Base-by-base conservation (phyloP, 2,888 invertebrate genomes). In the Morpho achilles region DNA sequence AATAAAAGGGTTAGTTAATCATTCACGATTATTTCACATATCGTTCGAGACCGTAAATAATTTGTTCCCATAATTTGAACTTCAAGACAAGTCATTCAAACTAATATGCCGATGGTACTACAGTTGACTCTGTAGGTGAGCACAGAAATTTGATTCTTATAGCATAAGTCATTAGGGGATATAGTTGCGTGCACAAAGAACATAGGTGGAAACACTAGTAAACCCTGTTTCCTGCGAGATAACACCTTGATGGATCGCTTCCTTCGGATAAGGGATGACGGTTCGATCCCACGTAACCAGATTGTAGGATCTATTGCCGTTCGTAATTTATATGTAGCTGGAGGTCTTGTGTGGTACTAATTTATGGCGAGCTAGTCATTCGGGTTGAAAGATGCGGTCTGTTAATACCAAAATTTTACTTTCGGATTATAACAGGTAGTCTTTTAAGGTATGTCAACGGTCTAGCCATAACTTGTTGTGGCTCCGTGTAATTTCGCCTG, bases 201-300 rank as follows among this genome's bases (percentile, higher is more conserved):
- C 50, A 53, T 58, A 62, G 64, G 60, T 66, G 64, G 62, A 62
- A 64, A 59, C 61, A 61, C 62, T 65, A 65, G 62, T 68, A 68
- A 67, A 67, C 62, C 72, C 71, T 73, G 77, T 80, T 82, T 84
- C 84, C 85, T 81, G 78, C 69, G 74, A 77, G 88, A 88, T 89
- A 87, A 84, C 78, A 72, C 64, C 55, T 80, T 88, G 88, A 89
- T 87, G 82, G 88, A 89, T 89, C 78, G 79, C 80, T 89, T 88
- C 88, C 88, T 80, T 72, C 67, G 75, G 75, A 74, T 75, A 74
- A 75, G 73, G 74, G 71, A 70, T 70, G 69, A 67, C 65, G 61
- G 64, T 62, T 60, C 66, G 66, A 67, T 66, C 62, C 65, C 63
- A 61, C 56, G 58, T 60, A 63, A 57, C 59, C 64, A 63, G 63